Evolutionary conservation across 1,140 invertebrate species (phyloP), one percentile per base, ranked within the genome.

Genomic region (Pseudobourletiella spinata): DNA sequence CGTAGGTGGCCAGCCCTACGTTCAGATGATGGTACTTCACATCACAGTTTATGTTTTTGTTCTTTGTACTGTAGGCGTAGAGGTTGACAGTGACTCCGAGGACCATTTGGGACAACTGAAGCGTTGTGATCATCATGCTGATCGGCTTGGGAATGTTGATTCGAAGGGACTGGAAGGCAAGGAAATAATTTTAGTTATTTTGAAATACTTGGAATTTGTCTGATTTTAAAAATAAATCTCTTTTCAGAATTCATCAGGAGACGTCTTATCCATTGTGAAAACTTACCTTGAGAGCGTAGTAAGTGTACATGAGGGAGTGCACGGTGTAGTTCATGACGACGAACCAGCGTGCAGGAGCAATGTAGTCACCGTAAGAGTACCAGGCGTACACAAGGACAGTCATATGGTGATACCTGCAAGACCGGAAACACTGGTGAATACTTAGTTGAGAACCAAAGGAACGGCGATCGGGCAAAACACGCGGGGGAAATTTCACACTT

Each of bases 301-400:
- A 83, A 2, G 77, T 73, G 70, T 83, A 83, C 82, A 83, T 83
- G 28, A 82, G 63, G n/a, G 80, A 76, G 71, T 83, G 81, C 11
- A 83, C 80, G 11, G 75, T 71, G 72, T 78, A 83, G 70, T 83
- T 83, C 75, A 83, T 80, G 61, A 80, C 83, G 73, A 98, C 90
- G 76, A 95, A 98, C 95, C 95, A 99, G 50, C 93, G 81, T 44
- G 92, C 95, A 4, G 91, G 91, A n/a, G 93, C 87, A 15, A 92
- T 95, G 79, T 95, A 94, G 74, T 98, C 92, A 15, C 89, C 88
- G 77, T 96, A 98, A 3, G 89, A 93, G 79, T 95, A 98, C 95
- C 95, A 98, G 2, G 89, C 88, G 77, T 98, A 98, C 24, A 98
- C 81, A 24, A 98, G 81, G 22, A 90, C 89, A 1, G 88, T 90